These are phyloP conservation scores for Ploceus nigricollis DNA, from an alignment of 2,113 vertebrate species.

Conservation along the genomic window DNA sequence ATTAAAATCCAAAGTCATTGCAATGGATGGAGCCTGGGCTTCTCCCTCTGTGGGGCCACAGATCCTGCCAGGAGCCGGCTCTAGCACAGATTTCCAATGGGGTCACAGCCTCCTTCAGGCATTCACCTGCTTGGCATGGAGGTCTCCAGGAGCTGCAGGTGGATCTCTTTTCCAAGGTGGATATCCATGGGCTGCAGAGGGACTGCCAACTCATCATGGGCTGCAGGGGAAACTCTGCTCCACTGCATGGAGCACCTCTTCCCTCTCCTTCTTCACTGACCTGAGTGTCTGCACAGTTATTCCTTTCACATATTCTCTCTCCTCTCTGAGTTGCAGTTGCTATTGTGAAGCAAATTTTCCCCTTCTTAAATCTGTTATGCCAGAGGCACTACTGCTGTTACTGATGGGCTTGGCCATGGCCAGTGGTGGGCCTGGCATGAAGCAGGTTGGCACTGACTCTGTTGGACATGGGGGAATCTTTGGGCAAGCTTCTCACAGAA, in stretches of 20 bases:
- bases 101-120: not conserved
- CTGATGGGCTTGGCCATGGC: too few species aligned
- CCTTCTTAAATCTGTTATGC: not conserved
- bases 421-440: not conserved
- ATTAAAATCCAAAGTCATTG: not conserved
- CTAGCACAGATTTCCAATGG: not conserved
- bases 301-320: not conserved
- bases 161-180: not conserved
- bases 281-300: not conserved
- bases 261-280: not conserved
- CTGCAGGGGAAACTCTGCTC: not conserved
- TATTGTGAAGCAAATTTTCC: not conserved
- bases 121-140: not conserved
- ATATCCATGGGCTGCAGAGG: not conserved
- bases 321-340: not conserved
- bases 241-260: not conserved
- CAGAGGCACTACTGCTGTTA: not conserved
- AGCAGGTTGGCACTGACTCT: not conserved
- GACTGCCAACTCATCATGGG: fast-evolving
- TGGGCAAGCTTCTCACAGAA: not conserved
- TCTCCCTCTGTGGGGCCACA: not conserved
- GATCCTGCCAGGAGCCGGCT: not conserved
- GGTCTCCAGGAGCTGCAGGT: not conserved
- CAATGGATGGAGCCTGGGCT: too few species aligned
- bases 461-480: not conserved